Conservation (phyloP, 1,140 invertebrate species). For the Calliopsis andreniformis region DNA sequence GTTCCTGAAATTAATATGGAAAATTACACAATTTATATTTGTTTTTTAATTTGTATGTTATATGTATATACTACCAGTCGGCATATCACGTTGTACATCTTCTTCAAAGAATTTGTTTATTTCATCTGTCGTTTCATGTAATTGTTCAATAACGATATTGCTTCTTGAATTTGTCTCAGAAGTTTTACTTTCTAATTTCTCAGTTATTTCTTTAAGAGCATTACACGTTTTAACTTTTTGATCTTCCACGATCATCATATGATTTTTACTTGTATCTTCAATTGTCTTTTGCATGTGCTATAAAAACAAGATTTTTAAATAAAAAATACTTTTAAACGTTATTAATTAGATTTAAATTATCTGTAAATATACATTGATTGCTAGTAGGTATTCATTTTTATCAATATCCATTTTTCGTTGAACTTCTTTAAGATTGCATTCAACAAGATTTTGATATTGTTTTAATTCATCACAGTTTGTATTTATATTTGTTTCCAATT, state of each 20-base stretch:
- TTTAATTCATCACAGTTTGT: constrained; percentile 55
- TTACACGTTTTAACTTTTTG: constrained; percentile 51
- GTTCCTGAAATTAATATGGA: constrained; percentile 42
- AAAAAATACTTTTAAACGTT: background rate
- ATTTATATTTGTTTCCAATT: constrained; percentile 69
- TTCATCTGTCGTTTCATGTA: constrained; percentile 74
- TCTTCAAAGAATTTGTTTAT: constrained; percentile 81
- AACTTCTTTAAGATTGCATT: constrained; percentile 56
- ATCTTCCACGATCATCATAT: constrained; percentile 64
- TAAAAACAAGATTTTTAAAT: constrained; percentile 31
- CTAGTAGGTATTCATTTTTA: constrained; percentile 43
- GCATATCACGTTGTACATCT: constrained; percentile 81
- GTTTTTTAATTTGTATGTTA: background rate
- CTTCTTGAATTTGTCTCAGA: constrained; percentile 60
- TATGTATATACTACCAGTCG: constrained; percentile 81
- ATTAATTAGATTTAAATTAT: constrained; percentile 3
- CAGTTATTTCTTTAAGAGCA: constrained; percentile 56
- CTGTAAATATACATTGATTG: constrained; percentile 35
- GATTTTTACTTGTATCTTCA: constrained; percentile 58
- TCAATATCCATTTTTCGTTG: constrained; percentile 62
- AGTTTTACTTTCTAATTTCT: constrained; percentile 66
- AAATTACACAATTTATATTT: constrained; percentile 73
- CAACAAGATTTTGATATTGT: constrained; percentile 61
- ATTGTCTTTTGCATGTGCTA: constrained; percentile 68
- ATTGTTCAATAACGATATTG: constrained; percentile 68